Evolutionary conservation across 2,113 vertebrate species (phyloP).

Genomic region (Oreochromis niloticus): DNA sequence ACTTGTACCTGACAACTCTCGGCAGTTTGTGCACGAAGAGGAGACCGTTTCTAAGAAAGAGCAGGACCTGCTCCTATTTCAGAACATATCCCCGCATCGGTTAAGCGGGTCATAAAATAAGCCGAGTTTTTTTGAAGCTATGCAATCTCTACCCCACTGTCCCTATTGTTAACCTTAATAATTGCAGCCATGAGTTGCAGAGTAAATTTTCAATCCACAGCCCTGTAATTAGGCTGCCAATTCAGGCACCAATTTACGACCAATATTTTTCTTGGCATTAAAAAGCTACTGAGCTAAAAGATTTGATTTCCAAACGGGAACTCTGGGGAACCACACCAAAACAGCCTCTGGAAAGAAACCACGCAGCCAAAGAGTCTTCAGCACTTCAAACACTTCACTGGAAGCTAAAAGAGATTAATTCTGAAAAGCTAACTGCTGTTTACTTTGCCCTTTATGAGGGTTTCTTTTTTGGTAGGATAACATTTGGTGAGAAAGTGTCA

Average conservation of each 20-base stretch:
- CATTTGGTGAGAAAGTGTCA: conserved; percentile 65
- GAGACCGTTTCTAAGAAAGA: conserved; percentile 33
- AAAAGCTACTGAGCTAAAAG: conserved; percentile 50
- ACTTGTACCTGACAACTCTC: conserved; percentile 71
- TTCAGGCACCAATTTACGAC: conserved; percentile 61
- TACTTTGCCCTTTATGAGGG: conserved; percentile 48
- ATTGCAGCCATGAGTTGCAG: conserved; percentile 47
- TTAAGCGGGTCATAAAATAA: conserved; percentile 20
- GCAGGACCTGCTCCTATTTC: conserved; percentile 1
- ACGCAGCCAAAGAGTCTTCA: conserved; percentile 38
- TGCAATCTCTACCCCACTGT: neutral
- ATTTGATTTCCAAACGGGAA: conserved; percentile 60
- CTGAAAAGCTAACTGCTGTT: conserved; percentile 57
- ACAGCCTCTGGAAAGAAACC: conserved; percentile 59
- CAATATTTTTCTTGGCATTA: conserved; percentile 64
- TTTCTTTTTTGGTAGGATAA: conserved; percentile 55
- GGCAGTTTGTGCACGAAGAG: conserved; percentile 35
- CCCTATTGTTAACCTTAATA: conserved; percentile 62
- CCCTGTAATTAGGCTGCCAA: conserved; percentile 61
- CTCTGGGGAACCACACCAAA: conserved; percentile 62
- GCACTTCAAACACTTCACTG: conserved; percentile 60
- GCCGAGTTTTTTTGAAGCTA: conserved; percentile 19
- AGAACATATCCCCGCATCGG: neutral
- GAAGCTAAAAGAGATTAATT: conserved; percentile 44
- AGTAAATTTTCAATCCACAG: conserved; percentile 27